These are phyloP conservation scores for Knipowitschia caucasica DNA, from an alignment of 2,797 vertebrate genomes.

Conservation along the genomic window DNA sequence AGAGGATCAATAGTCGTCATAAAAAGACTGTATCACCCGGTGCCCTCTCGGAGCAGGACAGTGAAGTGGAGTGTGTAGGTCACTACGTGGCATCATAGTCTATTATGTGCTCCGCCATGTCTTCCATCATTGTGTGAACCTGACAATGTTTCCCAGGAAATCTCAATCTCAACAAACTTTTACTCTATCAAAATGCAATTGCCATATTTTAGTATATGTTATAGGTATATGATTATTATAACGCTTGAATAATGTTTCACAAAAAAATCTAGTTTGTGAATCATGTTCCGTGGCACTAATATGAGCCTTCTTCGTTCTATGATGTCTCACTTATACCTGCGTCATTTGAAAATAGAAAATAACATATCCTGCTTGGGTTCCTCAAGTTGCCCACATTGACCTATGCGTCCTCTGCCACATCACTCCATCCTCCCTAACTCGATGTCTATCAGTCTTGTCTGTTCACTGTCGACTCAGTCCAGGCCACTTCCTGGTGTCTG, in stretches of 20 bases:
- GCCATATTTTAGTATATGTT: too few species aligned
- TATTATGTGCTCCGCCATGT: neutral
- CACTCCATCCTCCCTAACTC: neutral
- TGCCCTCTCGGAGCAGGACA: constrained; percentile 85
- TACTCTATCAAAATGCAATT: too few species aligned
- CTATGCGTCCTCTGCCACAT: constrained; percentile 4
- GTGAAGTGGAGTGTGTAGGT: constrained; percentile 50
- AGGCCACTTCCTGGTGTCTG: constrained; percentile 34
- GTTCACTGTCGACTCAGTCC: constrained; percentile 36
- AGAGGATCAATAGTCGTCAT: constrained; percentile 94
- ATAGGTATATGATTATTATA: too few species aligned
- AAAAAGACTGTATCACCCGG: constrained; percentile 86
- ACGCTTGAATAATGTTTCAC: too few species aligned
- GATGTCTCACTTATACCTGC: neutral
- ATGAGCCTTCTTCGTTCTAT: neutral
- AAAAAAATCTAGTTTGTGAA: too few species aligned
- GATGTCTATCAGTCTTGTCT: constrained; percentile 21
- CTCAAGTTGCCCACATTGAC: neutral
- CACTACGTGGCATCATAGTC: constrained; percentile 15
- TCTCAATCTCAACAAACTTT: neutral
- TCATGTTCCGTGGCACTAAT: too few species aligned
- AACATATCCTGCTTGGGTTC: neutral
- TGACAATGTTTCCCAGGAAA: neutral
- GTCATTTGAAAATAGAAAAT: neutral
- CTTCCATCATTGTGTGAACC: neutral